Base-by-base conservation (phyloP, 2,888 invertebrate species). In the Vanessa cardui region DNA sequence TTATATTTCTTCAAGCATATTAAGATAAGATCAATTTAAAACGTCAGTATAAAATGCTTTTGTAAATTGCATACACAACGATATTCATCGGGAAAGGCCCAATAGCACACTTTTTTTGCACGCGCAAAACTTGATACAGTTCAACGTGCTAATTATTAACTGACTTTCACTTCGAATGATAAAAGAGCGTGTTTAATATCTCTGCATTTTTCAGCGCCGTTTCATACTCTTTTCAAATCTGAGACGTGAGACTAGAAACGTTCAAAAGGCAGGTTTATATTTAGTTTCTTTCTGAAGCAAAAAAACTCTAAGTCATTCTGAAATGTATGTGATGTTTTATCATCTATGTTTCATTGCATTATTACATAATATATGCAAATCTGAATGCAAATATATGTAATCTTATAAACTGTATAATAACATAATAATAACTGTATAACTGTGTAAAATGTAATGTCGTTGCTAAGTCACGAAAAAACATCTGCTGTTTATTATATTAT, bases 51-150 rank as follows among this genome's bases (percentile, higher is more conserved):
- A 18, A 54, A 59, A 65, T 54, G 65, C 65, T 65, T 46, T 65
- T 65, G 45, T 59, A 65, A 64, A 58, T 65, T 65, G 64, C 64
- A 65, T 59, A 60, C 59, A 60, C 52, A 39, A 45, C 59, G 59
- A 65, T 66, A 66, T 61, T 26, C 80, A 79, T 78, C 79, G 74
- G 79, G 78, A 78, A 82, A 85, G 86, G 88, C 87, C 87, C 81
- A 84, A 83, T 88, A 83, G 82, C 89, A 86, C 80, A 84, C 84
- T 80, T 91, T 90, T 86, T 86, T 88, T 83, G 76, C 82, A 82
- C 77, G 81, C 79, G 76, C 83, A 81, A 82, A 78, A 81, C 81
- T 81, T 85, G 88, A 82, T 89, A 90, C 87, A 85, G 83, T 87
- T 90, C 86, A 82, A 83, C 85, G 79, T 76, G 77, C 83, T 77